A percentile compares a stretch with the other conserved stretches of the same genome.
phyloP scores from a whole-genome alignment of 2,888 invertebrate species.

The Dexiosoma caninum region DNA sequence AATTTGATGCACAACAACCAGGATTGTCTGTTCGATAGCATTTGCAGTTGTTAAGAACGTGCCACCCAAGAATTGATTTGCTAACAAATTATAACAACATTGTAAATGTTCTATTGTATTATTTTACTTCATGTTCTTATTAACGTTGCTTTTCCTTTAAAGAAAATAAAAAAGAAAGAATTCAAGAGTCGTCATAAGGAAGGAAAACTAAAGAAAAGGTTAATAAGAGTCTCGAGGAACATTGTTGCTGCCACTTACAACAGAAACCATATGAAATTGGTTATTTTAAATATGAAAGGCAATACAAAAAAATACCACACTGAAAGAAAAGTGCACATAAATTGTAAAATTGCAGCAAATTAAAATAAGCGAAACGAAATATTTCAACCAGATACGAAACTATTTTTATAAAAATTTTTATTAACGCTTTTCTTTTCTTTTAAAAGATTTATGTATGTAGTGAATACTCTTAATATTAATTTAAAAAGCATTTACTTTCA shows the following conservation, averaged over 20 bases:
- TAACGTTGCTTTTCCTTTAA: too few relatives aligned
- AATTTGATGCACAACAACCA: neutral
- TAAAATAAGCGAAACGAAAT: neutral
- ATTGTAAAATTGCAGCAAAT: too few relatives aligned
- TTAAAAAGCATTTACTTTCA: too few relatives aligned
- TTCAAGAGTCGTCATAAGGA: neutral
- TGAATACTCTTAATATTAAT: too few relatives aligned
- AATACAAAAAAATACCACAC: neutral
- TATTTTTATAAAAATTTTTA: too few relatives aligned
- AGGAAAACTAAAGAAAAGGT: neutral
- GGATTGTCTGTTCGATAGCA: neutral
- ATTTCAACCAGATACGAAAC: too few relatives aligned
- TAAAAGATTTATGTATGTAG: too few relatives aligned
- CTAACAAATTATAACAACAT: conserved; percentile 31
- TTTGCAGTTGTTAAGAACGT: neutral
- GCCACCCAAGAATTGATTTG: conserved; percentile 1
- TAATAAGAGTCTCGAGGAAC: neutral
- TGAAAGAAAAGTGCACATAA: neutral
- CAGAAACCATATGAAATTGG: conserved; percentile 24
- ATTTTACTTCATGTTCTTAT: neutral
- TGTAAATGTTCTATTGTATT: neutral
- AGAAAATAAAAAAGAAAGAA: neutral
- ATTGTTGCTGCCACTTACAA: conserved; percentile 7
- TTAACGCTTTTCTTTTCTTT: too few relatives aligned
- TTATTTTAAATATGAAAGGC: neutral